A percentile compares a stretch with the other conserved stretches of the same genome.
Evolutionary conservation across 1,140 invertebrate species (phyloP).

Genomic region (Orchesella cincta): DNA sequence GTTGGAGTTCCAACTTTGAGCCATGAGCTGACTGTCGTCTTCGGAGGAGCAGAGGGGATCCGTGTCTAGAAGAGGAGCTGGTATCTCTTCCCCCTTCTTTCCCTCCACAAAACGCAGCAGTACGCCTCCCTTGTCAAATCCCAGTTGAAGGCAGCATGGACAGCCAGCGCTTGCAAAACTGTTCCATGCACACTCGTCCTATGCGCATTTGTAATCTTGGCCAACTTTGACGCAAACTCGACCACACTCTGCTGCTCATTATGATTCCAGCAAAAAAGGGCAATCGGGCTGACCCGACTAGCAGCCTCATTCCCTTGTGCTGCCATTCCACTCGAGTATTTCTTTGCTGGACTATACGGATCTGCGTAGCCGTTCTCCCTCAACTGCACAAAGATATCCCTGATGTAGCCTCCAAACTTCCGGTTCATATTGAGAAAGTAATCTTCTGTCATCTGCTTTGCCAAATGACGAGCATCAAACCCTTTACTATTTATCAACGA

Average conservation of each 20-base stretch:
- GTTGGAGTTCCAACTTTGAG: not conserved
- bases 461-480: slow-evolving; percentile 62
- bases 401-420: slow-evolving; percentile 66
- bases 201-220: slow-evolving; percentile 70
- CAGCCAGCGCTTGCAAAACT: slow-evolving; percentile 60
- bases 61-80: not conserved
- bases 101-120: not conserved
- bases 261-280: slow-evolving; percentile 61
- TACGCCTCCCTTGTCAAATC: not conserved
- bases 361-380: slow-evolving; percentile 61
- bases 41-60: not conserved
- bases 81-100: not conserved
- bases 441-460: slow-evolving; percentile 60
- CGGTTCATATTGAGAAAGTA: slow-evolving; percentile 66
- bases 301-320: slow-evolving; percentile 62
- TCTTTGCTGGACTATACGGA: slow-evolving; percentile 57
- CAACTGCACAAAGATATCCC: slow-evolving; percentile 67
- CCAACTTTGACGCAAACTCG: slow-evolving; percentile 59
- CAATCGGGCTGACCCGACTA: slow-evolving; percentile 61
- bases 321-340: slow-evolving; percentile 61
- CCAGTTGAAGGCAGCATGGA: slow-evolving; percentile 37
- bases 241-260: slow-evolving; percentile 56
- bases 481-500: slow-evolving; percentile 66
- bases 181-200: slow-evolving; percentile 68
- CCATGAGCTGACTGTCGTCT: not conserved